Evolutionary conservation across 2,797 vertebrate species (phyloP).

Genomic region (Sebastes kiyomatsui): DNA sequence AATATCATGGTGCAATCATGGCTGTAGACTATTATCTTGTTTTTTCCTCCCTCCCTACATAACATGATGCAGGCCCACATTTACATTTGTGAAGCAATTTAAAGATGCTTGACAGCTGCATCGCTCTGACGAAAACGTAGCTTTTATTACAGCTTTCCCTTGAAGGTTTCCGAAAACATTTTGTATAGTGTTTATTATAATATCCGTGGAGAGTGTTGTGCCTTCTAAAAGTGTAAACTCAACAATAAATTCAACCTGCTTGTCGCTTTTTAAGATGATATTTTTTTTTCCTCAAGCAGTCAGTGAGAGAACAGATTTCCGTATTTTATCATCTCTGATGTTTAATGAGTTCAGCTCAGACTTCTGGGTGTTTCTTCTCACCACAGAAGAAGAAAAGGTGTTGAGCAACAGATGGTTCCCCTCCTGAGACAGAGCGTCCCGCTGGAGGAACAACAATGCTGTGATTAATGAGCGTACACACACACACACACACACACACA

Average conservation of each 20-base stretch:
- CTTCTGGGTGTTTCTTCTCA: conserved; percentile 10
- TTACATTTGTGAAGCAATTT: neutral
- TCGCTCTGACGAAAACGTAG: fast-evolving
- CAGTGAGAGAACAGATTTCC: neutral
- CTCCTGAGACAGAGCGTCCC: conserved; percentile 47
- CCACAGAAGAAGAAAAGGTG: conserved; percentile 39
- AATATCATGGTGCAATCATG: neutral
- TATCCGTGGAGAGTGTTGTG: neutral
- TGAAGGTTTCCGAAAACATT: neutral
- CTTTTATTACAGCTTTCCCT: neutral
- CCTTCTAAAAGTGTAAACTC: neutral
- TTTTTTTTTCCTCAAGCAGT: neutral
- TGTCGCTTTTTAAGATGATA: neutral
- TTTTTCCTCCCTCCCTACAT: neutral
- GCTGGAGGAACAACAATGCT: conserved; percentile 26
- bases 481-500: conserved; percentile 1
- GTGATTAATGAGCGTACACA: conserved; percentile 63
- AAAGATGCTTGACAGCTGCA: neutral
- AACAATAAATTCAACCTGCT: neutral
- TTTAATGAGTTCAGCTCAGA: neutral
- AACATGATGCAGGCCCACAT: neutral
- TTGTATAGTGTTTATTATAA: neutral
- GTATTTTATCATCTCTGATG: neutral
- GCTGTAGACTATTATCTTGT: neutral
- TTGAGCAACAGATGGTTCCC: conserved; percentile 58